Conservation (phyloP, 2,888 invertebrate species). For the Zonitis immaculata region DNA sequence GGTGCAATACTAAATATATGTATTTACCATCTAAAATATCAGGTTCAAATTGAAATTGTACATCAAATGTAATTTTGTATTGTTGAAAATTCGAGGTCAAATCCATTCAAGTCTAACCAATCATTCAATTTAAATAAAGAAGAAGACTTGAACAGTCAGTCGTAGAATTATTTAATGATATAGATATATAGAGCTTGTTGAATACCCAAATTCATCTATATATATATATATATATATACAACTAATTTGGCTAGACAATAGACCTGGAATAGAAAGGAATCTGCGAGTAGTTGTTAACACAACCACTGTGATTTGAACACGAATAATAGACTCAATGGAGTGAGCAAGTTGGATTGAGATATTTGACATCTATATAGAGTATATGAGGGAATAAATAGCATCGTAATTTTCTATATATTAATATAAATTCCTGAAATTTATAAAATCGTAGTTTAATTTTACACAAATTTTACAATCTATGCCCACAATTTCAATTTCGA, state of each 20-base stretch:
- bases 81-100: conserved; percentile 15
- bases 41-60: too few species aligned
- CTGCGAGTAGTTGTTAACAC: conserved; percentile 13
- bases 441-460: too few species aligned
- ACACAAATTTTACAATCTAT: too few species aligned
- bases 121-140: not conserved
- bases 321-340: conserved; percentile 20
- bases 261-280: conserved; percentile 7
- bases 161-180: not conserved
- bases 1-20: too few species aligned
- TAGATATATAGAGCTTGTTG: not conserved
- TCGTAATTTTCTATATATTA: not conserved
- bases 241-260: too few species aligned
- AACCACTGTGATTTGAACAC: conserved; percentile 10
- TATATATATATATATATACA: too few species aligned
- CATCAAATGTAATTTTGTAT: conserved; percentile 14
- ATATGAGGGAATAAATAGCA: too few species aligned
- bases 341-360: conserved; percentile 17
- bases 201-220: conserved; percentile 12
- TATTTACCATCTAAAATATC: too few species aligned
- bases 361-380: conserved; percentile 17
- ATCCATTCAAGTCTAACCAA: conserved; percentile 6
- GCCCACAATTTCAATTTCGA: too few species aligned
- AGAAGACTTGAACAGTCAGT: not conserved
- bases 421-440: not conserved